phyloP scores from a whole-genome alignment of 2,113 vertebrate species.

The Bolborhynchus lineola region DNA sequence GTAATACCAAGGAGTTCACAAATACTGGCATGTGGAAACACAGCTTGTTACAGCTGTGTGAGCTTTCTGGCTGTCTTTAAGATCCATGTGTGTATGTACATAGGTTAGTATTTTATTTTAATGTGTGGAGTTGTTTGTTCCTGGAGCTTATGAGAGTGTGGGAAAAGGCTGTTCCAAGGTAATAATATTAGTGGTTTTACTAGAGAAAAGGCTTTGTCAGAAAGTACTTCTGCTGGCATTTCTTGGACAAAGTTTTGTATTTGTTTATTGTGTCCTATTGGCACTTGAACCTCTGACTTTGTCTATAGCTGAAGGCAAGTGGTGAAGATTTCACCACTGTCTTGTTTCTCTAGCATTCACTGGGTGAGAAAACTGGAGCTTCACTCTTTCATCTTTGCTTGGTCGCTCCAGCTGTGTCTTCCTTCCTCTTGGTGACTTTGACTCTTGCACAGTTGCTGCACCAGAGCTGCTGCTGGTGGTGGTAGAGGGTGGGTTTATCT shows the following conservation, averaged over 20 bases:
- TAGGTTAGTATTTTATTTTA: not conserved
- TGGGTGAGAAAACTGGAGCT: not conserved
- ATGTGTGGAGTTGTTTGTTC: not conserved
- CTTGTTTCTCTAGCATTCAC: not conserved
- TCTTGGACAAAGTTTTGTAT: not conserved
- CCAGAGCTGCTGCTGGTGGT: not conserved
- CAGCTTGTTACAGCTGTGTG: not conserved
- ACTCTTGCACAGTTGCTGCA: not conserved
- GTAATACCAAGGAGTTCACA: not conserved
- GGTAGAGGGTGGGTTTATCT: not conserved
- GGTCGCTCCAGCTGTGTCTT: not conserved
- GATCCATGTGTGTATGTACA: not conserved
- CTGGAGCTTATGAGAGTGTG: not conserved
- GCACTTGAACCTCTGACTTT: not conserved
- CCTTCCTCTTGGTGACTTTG: not conserved
- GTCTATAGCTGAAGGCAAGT: not conserved
- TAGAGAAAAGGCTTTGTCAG: slow-evolving; percentile 4
- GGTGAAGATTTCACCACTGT: not conserved
- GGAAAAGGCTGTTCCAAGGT: not conserved
- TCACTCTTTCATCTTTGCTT: not conserved
- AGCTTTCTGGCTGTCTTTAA: not conserved
- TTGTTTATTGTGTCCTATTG: not conserved
- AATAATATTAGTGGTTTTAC: not conserved
- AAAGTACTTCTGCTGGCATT: not conserved
- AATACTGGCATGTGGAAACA: not conserved